phyloP scores from a whole-genome alignment of 2,888 invertebrate species.

The Lysandra bellargus region DNA sequence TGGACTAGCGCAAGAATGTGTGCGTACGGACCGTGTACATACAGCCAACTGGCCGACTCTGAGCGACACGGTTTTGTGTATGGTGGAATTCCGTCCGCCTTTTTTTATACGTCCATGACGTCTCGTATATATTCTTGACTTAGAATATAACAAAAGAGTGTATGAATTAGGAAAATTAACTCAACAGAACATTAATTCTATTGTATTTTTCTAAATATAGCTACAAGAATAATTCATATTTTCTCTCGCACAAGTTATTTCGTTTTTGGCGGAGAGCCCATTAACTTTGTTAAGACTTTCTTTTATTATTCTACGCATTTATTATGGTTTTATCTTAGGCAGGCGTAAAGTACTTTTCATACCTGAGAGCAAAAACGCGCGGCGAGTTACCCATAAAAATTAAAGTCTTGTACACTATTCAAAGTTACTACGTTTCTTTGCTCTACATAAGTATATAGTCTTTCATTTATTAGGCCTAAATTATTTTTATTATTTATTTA shows the following conservation, averaged over 20 bases:
- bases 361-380: neutral
- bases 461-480: too few species aligned
- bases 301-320: conserved; percentile 27
- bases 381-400: too few species aligned
- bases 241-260: neutral
- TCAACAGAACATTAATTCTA: neutral
- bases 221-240: neutral
- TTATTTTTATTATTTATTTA: too few species aligned
- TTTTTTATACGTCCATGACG: too few species aligned
- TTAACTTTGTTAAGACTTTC: conserved; percentile 25
- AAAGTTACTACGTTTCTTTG: too few species aligned
- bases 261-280: conserved; percentile 8
- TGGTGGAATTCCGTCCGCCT: too few species aligned
- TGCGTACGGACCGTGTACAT: too few species aligned
- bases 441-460: too few species aligned
- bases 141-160: neutral
- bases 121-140: neutral
- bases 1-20: too few species aligned
- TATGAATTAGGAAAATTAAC: neutral
- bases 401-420: too few species aligned
- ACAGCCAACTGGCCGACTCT: too few species aligned
- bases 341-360: neutral
- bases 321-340: conserved; percentile 24
- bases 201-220: neutral
- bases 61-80: too few species aligned